Evolutionary conservation across 2,888 invertebrate genomes (phyloP).

Genomic region (Rotaria socialis): DNA sequence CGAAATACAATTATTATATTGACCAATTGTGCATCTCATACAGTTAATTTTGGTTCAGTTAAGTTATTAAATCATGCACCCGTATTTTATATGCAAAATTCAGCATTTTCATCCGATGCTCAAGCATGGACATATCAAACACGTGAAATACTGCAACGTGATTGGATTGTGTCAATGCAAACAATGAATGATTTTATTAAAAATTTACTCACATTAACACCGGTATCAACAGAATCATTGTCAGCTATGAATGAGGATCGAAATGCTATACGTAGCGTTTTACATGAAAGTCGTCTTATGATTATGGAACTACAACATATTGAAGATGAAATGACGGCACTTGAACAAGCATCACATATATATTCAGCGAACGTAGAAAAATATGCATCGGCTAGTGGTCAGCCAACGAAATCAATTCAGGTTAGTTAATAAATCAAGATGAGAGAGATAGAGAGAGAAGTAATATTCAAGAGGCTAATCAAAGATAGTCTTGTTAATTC

Average conservation of each 20-base stretch:
- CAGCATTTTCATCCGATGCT: slow-evolving; percentile 3
- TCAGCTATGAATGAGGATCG: not conserved
- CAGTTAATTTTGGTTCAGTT: slow-evolving; percentile 28
- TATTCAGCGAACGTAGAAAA: slow-evolving; percentile 22
- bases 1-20: not conserved
- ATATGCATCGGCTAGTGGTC: not conserved
- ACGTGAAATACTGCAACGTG: slow-evolving; percentile 7
- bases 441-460: too few species aligned
- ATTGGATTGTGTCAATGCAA: slow-evolving; percentile 6
- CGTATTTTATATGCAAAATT: slow-evolving; percentile 34
- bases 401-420: not conserved
- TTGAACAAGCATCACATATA: slow-evolving; percentile 25
- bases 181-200: slow-evolving; percentile 32
- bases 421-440: too few species aligned
- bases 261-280: not conserved
- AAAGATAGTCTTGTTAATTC: too few species aligned
- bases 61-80: not conserved
- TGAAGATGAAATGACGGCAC: slow-evolving; percentile 19
- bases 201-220: slow-evolving; percentile 4
- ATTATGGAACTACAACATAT: slow-evolving; percentile 36
- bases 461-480: too few species aligned
- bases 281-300: slow-evolving; percentile 27
- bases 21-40: slow-evolving; percentile 3
- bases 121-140: not conserved
- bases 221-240: not conserved